Evolutionary conservation across 1,140 invertebrate species (phyloP).

Genomic region (Pseudomyrmex dendroicus): DNA sequence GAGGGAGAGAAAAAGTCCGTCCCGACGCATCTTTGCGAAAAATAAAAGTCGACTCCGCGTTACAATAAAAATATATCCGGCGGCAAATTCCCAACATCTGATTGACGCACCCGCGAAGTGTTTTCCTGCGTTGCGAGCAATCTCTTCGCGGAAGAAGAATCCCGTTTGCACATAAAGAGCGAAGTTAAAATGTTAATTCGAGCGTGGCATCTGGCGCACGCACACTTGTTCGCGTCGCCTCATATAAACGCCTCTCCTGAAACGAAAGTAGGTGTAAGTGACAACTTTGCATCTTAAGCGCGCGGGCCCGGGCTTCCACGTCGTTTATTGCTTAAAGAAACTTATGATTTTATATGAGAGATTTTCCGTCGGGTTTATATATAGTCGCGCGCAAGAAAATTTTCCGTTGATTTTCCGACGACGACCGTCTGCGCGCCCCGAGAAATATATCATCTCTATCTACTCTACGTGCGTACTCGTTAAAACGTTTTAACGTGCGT

Average conservation of each 20-base stretch:
- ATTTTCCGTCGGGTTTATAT: background rate
- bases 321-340: constrained; percentile 32
- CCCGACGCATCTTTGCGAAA: background rate
- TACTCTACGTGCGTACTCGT: too few species aligned
- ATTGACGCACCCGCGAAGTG: background rate
- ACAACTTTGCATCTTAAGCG: constrained; percentile 49
- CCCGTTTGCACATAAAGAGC: background rate
- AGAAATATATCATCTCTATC: too few species aligned
- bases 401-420: background rate
- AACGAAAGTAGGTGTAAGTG: constrained; percentile 31
- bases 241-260: background rate
- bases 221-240: constrained; percentile 7
- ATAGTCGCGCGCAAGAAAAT: background rate
- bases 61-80: background rate
- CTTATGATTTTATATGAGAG: constrained; percentile 43
- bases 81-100: too few species aligned
- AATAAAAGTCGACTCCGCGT: background rate
- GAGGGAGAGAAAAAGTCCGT: too few species aligned
- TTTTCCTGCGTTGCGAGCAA: background rate
- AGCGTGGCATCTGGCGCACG: constrained; percentile 10
- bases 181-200: constrained; percentile 47
- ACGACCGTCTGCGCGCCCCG: too few species aligned
- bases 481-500: background rate
- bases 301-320: background rate
- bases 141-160: background rate